Base-by-base conservation (phyloP, 2,888 invertebrate species). In the Drosophila greeni region DNA sequence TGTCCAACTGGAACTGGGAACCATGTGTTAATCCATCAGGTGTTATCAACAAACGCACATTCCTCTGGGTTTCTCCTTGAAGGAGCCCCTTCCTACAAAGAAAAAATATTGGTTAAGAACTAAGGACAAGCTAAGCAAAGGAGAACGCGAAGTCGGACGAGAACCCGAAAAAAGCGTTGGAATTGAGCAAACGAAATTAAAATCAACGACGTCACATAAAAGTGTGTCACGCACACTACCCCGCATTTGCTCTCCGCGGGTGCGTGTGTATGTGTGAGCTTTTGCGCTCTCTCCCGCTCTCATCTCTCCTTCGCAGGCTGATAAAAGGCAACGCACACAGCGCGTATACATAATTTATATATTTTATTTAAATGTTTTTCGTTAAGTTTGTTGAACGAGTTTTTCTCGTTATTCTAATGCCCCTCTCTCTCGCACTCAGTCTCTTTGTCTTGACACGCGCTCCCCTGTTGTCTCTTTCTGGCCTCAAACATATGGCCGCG, bases 181-280 rank as follows among this genome's bases (percentile, higher is more conserved):
- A 81, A 70, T 45, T 57, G 81, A 64, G 66, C 54, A 61, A 73
- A 75, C 70, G 72, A 81, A 74, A 73, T 79, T 84, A 57, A 79
- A 79, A 79, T 72, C 81, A 80, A 86, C 86, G 78, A 86, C 86
- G 86, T 86, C 85, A 86, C 79, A 78, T 77, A 75, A 86, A 86
- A 86, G 78, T 86, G 86, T 86, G 85, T 86, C 85, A 54, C 66
- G 71, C 66, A 68, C 48, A 73, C 40, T 18, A 26, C 26, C 45
- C 12, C 31, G 52, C 57, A 8, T 7, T 31, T 31, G 45, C 45
- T 47, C 45, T 60, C 34, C 20, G 16, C 14, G 23, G 43, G 39
- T 37, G 58, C 47, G 45, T 64, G 37, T 57, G 57, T 49, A 24
- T 51, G 56, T 34, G 56, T 66, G 70, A 84, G 79, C 84, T 79